Conservation (phyloP, 2,888 invertebrate species). For the Tuberolachnus salignus region DNA sequence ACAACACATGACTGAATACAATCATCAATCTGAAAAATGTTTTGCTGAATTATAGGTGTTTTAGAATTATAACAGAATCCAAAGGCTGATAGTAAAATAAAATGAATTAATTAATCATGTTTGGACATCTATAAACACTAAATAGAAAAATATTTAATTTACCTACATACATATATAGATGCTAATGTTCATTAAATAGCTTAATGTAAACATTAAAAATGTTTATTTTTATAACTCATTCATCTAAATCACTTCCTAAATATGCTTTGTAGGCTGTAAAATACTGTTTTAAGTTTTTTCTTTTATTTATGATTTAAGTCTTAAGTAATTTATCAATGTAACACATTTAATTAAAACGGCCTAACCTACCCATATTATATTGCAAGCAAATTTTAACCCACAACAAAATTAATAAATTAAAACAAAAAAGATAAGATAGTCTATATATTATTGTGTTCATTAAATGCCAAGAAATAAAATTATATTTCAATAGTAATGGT, state of each 20-base stretch:
- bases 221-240: neutral
- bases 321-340: no score
- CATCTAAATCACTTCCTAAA: neutral
- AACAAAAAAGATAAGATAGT: neutral
- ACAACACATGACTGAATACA: slow-evolving; percentile 43
- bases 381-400: neutral
- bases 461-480: neutral
- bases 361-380: neutral
- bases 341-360: no score
- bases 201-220: neutral
- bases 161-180: neutral
- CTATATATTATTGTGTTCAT: neutral
- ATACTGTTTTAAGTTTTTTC: neutral
- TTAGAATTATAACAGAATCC: neutral
- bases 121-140: neutral
- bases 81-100: neutral
- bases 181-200: neutral
- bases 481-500: neutral
- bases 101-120: neutral
- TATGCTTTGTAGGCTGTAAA: neutral
- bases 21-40: slow-evolving; percentile 49
- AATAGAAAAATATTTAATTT: neutral
- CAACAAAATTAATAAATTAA: neutral
- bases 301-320: no score
- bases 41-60: slow-evolving; percentile 35